These are phyloP conservation scores for Lepidochrysops patricia DNA, from an alignment of 2,888 invertebrate species.

Conservation along the genomic window DNA sequence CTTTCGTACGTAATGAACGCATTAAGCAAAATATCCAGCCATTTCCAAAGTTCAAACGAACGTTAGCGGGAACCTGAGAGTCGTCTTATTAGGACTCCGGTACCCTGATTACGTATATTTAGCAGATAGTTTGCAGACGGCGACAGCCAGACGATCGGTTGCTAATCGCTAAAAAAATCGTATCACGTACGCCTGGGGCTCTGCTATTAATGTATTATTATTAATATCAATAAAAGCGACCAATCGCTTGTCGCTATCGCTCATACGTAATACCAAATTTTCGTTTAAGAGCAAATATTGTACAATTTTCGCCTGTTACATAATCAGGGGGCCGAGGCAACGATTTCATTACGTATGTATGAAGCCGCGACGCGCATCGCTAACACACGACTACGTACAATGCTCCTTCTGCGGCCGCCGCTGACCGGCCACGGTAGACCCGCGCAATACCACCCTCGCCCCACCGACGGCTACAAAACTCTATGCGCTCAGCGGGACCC, in stretches of 20 bases:
- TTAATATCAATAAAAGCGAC: no score
- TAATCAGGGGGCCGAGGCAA: no score
- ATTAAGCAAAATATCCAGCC: conserved; percentile 21
- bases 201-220: no score
- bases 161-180: no score
- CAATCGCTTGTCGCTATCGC: no score
- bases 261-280: no score
- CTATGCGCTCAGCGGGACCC: conserved; percentile 33
- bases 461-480: conserved; percentile 15
- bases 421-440: conserved; percentile 42
- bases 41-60: conserved; percentile 22
- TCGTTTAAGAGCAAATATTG: no score
- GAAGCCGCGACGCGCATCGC: conserved; percentile 55
- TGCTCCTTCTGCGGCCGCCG: conserved; percentile 47
- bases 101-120: no score
- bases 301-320: no score
- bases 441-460: conserved; percentile 19
- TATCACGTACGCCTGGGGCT: no score
- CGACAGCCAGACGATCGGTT: no score
- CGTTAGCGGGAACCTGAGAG: conserved; percentile 20
- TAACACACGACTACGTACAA: conserved; percentile 60
- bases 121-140: no score
- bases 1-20: conserved; percentile 8
- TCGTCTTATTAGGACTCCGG: conserved; percentile 48
- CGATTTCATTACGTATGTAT: conserved; percentile 66